Evolutionary conservation across 2,797 vertebrate species (phyloP).

Genomic region (Amphiprion clarkii): DNA sequence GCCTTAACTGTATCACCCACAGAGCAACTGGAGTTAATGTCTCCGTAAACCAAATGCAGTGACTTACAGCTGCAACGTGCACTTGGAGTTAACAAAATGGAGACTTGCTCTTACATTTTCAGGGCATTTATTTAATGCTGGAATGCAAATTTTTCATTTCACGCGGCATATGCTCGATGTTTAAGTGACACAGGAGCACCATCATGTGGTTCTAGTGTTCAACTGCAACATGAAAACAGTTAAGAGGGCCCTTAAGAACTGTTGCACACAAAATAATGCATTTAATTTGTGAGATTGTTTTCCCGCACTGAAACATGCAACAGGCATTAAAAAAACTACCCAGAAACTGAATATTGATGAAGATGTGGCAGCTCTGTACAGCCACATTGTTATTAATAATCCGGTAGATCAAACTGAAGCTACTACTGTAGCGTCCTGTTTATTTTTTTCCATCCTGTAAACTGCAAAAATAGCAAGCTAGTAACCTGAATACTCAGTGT

Average conservation of each 20-base stretch:
- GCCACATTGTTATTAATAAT: too few species aligned
- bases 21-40: background rate
- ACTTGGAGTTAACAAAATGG: slow-evolving; percentile 5
- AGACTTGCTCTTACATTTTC: background rate
- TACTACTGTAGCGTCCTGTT: too few species aligned
- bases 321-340: background rate
- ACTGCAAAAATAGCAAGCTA: too few species aligned
- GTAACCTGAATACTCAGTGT: too few species aligned
- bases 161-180: background rate
- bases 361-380: too few species aligned
- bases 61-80: slow-evolving; percentile 5
- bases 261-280: background rate
- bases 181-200: slow-evolving; percentile 25
- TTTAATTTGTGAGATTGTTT: background rate
- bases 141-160: background rate
- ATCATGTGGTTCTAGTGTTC: slow-evolving; percentile 55
- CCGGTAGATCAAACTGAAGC: too few species aligned
- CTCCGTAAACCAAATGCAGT: background rate
- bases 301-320: background rate
- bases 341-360: too few species aligned
- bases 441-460: too few species aligned
- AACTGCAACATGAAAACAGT: slow-evolving; percentile 39
- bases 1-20: background rate
- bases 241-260: background rate
- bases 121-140: background rate